phyloP scores from a whole-genome alignment of 2,888 invertebrate genomes.

The Meteorus cinctellus region DNA sequence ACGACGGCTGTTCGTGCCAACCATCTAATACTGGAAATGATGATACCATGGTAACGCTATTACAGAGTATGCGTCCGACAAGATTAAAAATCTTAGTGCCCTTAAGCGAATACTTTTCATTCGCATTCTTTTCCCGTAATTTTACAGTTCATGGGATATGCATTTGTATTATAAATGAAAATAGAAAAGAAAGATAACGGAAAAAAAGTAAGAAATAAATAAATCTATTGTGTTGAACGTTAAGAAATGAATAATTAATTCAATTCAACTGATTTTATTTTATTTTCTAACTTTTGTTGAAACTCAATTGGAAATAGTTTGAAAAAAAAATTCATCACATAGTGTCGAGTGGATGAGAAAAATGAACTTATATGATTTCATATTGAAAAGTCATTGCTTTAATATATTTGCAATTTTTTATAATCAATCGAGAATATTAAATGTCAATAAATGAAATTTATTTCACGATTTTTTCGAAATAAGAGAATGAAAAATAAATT shows the following conservation, averaged over 20 bases:
- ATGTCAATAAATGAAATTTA: too few species aligned
- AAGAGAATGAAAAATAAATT: too few species aligned
- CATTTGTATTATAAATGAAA: background rate
- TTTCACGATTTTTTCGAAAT: too few species aligned
- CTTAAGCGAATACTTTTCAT: constrained; percentile 47
- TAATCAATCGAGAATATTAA: too few species aligned
- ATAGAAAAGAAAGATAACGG: background rate
- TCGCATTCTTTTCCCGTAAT: constrained; percentile 22
- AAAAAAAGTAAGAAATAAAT: background rate
- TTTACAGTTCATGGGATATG: background rate
- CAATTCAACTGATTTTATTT: too few species aligned
- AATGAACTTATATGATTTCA: too few species aligned
- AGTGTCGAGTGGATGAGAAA: too few species aligned
- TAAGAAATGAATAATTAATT: background rate
- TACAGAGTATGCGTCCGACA: constrained; percentile 43
- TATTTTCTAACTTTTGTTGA: too few species aligned
- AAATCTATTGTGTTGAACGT: background rate
- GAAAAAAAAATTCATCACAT: too few species aligned
- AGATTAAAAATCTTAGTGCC: constrained; percentile 54
- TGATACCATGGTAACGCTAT: constrained; percentile 48
- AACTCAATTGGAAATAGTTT: too few species aligned
- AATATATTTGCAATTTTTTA: too few species aligned
- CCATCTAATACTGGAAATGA: constrained; percentile 25
- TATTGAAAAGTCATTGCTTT: too few species aligned
- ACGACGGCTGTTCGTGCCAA: constrained; percentile 43